A percentile compares a stretch with the other conserved stretches of the same genome.
phyloP scores from a whole-genome alignment of 2,113 vertebrate species.

The Sitta europaea region DNA sequence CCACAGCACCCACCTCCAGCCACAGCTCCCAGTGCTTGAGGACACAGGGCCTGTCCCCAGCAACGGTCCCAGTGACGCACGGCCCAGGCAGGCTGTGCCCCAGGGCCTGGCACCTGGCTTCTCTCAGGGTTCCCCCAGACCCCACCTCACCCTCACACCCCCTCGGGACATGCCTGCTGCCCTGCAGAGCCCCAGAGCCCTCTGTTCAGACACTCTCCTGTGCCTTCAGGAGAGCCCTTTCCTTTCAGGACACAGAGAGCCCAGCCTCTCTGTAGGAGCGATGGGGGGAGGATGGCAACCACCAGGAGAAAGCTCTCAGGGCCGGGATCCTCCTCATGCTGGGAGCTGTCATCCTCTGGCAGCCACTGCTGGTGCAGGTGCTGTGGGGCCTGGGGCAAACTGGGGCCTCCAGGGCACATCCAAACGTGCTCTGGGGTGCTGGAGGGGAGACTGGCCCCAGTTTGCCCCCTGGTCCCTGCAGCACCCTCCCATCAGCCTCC shows the following conservation, averaged over 20 bases:
- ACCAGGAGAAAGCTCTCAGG: neutral
- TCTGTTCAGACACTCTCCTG: fast-evolving
- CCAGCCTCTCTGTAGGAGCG: neutral
- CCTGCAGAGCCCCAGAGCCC: neutral
- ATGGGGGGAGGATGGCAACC: neutral
- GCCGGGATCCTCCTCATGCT: too few relatives aligned
- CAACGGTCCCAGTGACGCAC: fast-evolving
- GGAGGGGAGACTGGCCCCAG: too few relatives aligned
- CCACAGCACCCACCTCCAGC: neutral
- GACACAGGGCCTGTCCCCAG: neutral
- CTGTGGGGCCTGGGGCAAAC: neutral
- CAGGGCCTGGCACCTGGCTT: neutral
- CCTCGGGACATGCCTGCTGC: neutral
- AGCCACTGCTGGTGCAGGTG: neutral
- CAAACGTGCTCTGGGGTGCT: too few relatives aligned
- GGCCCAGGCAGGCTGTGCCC: neutral
- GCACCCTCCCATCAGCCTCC: neutral
- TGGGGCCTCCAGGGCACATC: neutral
- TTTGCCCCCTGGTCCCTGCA: neutral
- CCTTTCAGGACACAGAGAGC: neutral
- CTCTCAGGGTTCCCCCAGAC: neutral
- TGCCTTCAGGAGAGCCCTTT: neutral
- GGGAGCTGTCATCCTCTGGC: neutral
- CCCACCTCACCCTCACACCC: neutral
- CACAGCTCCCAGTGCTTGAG: neutral